Percentiles rank a stretch among this genome's conserved stretches.
phyloP scores from a whole-genome alignment of 2,113 vertebrate genomes.

The Corythornis madagascariensis region DNA sequence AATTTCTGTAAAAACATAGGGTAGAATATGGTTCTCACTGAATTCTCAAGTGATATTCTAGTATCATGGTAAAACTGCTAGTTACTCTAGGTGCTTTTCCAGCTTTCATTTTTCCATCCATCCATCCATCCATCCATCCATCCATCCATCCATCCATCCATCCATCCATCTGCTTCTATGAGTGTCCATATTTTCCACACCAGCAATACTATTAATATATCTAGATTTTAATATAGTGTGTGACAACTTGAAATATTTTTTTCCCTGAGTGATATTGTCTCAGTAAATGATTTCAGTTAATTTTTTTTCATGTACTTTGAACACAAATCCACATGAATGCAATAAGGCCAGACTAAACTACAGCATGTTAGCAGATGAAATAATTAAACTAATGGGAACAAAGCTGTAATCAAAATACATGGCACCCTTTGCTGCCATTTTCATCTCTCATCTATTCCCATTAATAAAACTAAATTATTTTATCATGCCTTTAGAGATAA shows the following conservation, averaged over 20 bases:
- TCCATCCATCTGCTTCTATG: background rate
- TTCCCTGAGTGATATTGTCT: background rate
- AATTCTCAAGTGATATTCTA: background rate
- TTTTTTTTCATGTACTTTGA: background rate
- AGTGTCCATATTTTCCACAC: background rate
- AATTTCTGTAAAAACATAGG: background rate
- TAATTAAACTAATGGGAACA: background rate
- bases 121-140: background rate
- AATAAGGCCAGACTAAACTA: background rate
- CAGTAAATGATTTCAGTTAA: background rate
- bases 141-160: background rate
- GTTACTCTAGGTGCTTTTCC: background rate
- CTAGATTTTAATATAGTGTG: background rate
- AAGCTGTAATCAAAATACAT: background rate
- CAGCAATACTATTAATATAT: too few relatives aligned
- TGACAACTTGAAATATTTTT: background rate
- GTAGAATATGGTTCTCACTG: background rate
- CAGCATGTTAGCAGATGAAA: background rate
- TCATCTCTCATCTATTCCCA: background rate
- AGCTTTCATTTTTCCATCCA: background rate
- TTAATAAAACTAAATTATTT: background rate
- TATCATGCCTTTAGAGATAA: background rate
- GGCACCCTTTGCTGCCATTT: background rate
- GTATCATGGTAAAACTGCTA: background rate
- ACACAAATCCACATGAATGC: rapidly evolving